phyloP scores from a whole-genome alignment of 1,140 invertebrate genomes.

The Leptoteleia sp. region DNA sequence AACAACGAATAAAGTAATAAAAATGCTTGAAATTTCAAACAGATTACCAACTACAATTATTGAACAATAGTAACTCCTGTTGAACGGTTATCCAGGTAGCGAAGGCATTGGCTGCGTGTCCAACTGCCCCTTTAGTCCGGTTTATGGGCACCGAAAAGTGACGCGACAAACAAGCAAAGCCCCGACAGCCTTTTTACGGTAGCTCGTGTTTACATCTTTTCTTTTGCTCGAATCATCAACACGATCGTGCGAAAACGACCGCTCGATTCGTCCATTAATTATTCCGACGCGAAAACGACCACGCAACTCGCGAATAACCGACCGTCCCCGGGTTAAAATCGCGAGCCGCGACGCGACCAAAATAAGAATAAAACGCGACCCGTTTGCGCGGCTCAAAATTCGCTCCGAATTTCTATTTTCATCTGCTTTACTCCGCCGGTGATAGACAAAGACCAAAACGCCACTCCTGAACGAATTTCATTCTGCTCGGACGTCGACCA shows the following conservation, averaged over 20 bases:
- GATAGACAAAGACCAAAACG: constrained; percentile 36
- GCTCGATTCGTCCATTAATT: constrained; percentile 37
- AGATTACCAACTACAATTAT: too few relatives aligned
- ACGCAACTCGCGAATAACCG: constrained; percentile 7
- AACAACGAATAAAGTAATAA: too few relatives aligned
- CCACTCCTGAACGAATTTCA: constrained; percentile 28
- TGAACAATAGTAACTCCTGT: too few relatives aligned
- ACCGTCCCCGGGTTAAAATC: constrained; percentile 1
- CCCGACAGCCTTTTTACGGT: not conserved
- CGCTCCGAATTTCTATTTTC: constrained; percentile 37
- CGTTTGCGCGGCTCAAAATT: constrained; percentile 19
- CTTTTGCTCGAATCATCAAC: constrained; percentile 2
- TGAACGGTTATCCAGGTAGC: too few relatives aligned
- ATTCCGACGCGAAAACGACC: constrained; percentile 4
- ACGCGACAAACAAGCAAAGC: too few relatives aligned
- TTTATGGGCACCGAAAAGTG: too few relatives aligned
- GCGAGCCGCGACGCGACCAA: constrained; percentile 10
- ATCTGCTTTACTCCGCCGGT: constrained; percentile 23
- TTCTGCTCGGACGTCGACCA: not conserved
- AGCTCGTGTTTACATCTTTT: constrained; percentile 9
- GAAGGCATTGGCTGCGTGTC: too few relatives aligned
- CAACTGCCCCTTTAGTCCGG: too few relatives aligned
- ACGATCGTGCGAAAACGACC: constrained; percentile 22
- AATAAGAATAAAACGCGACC: constrained; percentile 35
- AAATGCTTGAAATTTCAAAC: too few relatives aligned